Base-by-base conservation (phyloP, 2,113 vertebrate genomes). In the Salvelinus sp. region DNA sequence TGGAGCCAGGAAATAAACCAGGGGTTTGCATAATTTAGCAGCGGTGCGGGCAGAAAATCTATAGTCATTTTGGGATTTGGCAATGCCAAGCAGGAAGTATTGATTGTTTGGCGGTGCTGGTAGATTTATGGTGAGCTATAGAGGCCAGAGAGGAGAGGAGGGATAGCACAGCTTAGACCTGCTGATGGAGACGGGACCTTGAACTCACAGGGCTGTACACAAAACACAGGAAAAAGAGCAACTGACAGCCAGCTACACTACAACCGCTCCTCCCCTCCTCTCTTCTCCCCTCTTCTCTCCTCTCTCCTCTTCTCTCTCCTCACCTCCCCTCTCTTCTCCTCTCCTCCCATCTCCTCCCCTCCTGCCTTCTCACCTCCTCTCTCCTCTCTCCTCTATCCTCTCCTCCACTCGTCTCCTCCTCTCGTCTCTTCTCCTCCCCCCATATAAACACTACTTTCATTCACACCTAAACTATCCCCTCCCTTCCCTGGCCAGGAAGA, bases 31-130 rank as follows among this genome's bases (percentile, higher is more conserved):
- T 92, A 91, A 90, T 91, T 92, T 86, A 90, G 87, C 82, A 83
- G 81, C 78, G 79, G 82, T 68, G 82, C 67, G 0, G 87, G 86
- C 88, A 86, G 85, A 76, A 89, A 90, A 92, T 92, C 91, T 86
- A 92, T 92, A 91, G 86, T 92, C 89, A 92, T 92, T 92, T 92
- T 88, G 84, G 86, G 80, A 80, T 91, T 85, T 88, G 91, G 91
- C 88, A 88, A 87, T 88, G 86, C 89, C 91, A 91, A 88, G 85
- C 83, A 90, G 88, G 79, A 81, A 72, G 68, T 88, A 92, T 92
- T 89, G 91, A 92, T 90, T 87, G 70, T 85, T 76, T 86, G 85
- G 76, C 66, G 75, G 5, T 68, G 0, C 75, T 86, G 74, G 74
- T 79, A 54, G 81, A 92, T 91, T 92, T 89, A 92, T 87, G 82